Evolutionary conservation across 1,140 invertebrate species (phyloP), one percentile per base, ranked within the genome.

Genomic region (Drosophila littoralis): DNA sequence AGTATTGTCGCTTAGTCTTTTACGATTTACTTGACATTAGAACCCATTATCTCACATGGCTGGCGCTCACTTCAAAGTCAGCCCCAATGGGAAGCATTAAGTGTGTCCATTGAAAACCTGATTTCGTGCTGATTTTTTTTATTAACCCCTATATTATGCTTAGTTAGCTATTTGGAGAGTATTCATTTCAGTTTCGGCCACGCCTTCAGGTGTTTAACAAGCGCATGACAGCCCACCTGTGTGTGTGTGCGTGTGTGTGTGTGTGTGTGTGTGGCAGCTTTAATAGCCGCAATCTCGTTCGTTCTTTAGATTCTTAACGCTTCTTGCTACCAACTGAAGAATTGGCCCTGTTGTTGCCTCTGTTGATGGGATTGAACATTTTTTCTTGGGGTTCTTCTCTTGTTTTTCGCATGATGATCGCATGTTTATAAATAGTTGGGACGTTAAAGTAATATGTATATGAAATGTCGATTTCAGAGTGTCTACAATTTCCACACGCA

Each of bases 361-460:
- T 40, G 48, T 38, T 74, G 54, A 59, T 71, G 70, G 70, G 55
- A 59, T 45, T 35, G 50, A 64, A 57, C 52, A 58, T 70, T 75
- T 75, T 70, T 75, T 75, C 42, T 59, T 58, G 52, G 42, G 65
- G 42, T 58, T 75, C 60, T 64, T 70, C 28, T 45, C 22, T n/a
- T 59, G 33, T 50, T 45, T 70, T 63, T 74, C 66, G 45, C 73
- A 50, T 64, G 83, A 75, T 88, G 84, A 89, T 84, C 77, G 77
- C 84, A 89, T 89, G 77, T 79, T 89, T 89, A 89, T 81, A 89
- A 89, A 89, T 89, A 89, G 85, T 81, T 65, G 54, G 67, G 43
- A 79, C 60, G 58, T 65, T 72, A 64, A 78, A 76, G 76, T 79
- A 76, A 76, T 76, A 73, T 76, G 77, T 76, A 71, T 76, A 76